Conservation (phyloP, 2,113 vertebrate species). For the Dasyornis broadbenti region DNA sequence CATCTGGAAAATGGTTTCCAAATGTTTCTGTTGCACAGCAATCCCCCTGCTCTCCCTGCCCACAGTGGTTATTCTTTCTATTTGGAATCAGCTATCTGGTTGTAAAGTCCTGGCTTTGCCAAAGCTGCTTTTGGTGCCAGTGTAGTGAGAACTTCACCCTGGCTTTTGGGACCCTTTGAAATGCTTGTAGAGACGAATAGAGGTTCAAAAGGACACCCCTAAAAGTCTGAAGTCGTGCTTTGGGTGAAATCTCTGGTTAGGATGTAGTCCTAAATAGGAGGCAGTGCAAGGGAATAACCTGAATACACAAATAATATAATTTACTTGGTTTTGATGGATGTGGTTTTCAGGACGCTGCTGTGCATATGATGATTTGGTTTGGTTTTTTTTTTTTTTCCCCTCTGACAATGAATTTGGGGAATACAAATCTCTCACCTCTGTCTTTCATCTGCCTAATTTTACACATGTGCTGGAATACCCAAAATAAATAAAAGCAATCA, state of each 20-base stretch:
- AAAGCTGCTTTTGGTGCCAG: background rate
- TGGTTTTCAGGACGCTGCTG: background rate
- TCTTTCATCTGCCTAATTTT: constrained; percentile 51
- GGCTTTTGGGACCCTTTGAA: background rate
- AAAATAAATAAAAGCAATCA: constrained; percentile 50
- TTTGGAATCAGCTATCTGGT: background rate
- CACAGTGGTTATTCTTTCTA: background rate
- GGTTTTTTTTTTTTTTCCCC: background rate
- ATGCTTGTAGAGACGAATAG: background rate
- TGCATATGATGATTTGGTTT: background rate
- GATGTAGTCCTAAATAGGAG: background rate
- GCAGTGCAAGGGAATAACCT: background rate
- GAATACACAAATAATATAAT: background rate
- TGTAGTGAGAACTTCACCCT: background rate
- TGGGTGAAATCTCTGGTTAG: background rate
- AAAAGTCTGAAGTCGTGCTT: background rate
- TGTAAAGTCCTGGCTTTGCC: background rate
- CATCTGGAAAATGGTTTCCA: background rate
- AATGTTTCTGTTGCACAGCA: background rate
- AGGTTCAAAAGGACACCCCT: background rate
- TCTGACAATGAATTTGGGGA: background rate
- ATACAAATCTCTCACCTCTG: background rate
- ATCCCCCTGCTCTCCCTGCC: background rate
- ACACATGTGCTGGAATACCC: constrained; percentile 11
- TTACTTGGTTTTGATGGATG: background rate